These are phyloP conservation scores for Dryocosmus kuriphilus DNA, from an alignment of 2,888 invertebrate genomes.

Conservation along the genomic window DNA sequence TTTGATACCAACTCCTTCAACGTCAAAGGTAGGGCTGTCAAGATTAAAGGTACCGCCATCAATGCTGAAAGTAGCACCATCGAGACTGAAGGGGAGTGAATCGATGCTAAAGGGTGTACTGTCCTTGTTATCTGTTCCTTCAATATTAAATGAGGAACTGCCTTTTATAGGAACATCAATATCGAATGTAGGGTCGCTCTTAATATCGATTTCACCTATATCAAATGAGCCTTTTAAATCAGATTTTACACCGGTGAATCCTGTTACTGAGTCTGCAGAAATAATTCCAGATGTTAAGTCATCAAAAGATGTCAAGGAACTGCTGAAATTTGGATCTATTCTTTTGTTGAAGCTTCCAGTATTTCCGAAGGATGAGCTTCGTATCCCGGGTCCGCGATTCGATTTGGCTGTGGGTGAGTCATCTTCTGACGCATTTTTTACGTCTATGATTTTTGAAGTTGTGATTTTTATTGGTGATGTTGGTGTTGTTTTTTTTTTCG, in stretches of 20 bases:
- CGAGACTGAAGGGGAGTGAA: constrained; percentile 15
- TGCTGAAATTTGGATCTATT: not conserved
- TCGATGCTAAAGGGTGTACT: not conserved
- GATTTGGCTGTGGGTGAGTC: not conserved
- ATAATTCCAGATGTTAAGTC: not conserved
- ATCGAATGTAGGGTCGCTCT: not conserved
- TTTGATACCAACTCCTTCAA: not conserved
- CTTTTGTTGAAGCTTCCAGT: not conserved
- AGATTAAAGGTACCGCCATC: not conserved
- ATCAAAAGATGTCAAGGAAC: not conserved
- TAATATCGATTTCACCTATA: not conserved
- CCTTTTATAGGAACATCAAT: not conserved
- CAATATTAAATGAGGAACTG: not conserved
- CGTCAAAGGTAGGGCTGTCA: not conserved
- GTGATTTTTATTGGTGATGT: constrained; percentile 1
- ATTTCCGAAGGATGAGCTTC: not conserved
- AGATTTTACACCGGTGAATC: not conserved
- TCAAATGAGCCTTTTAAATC: not conserved
- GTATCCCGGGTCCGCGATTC: not conserved
- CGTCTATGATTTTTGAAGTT: not conserved
- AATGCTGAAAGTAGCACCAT: not conserved
- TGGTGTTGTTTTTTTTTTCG: not conserved
- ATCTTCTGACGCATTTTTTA: not conserved
- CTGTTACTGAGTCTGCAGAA: not conserved
- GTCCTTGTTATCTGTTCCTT: not conserved